Evolutionary conservation across 2,113 vertebrate species (phyloP).

Genomic region (Barbus barbus): DNA sequence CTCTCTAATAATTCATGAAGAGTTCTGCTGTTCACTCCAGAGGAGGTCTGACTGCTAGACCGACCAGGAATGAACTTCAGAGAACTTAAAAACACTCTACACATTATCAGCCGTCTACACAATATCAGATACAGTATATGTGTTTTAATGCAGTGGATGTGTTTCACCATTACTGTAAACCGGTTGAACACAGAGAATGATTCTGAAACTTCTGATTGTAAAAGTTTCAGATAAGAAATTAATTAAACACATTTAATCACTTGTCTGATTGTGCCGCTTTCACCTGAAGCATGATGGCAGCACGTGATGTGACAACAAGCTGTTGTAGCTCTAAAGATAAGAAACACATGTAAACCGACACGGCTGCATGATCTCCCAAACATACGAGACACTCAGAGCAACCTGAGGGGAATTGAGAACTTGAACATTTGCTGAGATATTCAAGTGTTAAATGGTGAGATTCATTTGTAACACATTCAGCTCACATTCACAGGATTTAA

Average conservation of each 20-base stretch:
- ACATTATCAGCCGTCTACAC: not conserved
- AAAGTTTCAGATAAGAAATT: not conserved
- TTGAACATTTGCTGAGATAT: not conserved
- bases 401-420: not conserved
- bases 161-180: not conserved
- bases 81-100: not conserved
- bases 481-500: not conserved
- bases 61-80: not conserved
- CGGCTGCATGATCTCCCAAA: not conserved
- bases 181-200: not conserved
- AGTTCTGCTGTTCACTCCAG: not conserved
- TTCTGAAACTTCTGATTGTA: not conserved
- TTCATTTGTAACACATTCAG: conserved; percentile 3
- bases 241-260: not conserved
- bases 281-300: not conserved
- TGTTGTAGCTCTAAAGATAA: conserved; percentile 15
- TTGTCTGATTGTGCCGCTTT: not conserved
- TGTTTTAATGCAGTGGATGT: not conserved
- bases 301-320: not conserved
- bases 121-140: not conserved
- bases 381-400: not conserved
- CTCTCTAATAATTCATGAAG: not conserved
- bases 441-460: not conserved
- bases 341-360: not conserved
- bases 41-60: not conserved